Base-by-base conservation (phyloP, 92 coral and sea anemone species). In the Siderastrea radians region DNA sequence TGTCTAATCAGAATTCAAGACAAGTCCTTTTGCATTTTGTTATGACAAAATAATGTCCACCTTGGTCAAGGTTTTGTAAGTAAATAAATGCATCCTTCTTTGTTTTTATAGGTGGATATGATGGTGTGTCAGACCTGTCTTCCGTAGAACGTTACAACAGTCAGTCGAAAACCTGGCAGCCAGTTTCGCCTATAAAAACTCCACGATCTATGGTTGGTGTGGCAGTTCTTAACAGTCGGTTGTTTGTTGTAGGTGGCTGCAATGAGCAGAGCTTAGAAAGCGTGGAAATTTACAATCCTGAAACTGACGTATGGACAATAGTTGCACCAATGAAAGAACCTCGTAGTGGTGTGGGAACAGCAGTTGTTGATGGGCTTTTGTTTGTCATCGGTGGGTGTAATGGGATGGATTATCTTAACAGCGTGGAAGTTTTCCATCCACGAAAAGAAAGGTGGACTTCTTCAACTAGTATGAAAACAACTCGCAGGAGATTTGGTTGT, bases 191-290 rank as follows among this genome's bases (percentile, higher is more conserved):
- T 3, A 60, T 91, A 82, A 91, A 85, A 49, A 89, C 88, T 11
- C 91, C 91, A 5, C 88, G 94, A 13, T 86, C 86, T 82, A 80
- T 89, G 78, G 91, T 63, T 3, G 94, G 94, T n/a, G 82, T 82
- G 55, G 88, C 88, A 49, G 89, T 91, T 59, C 60, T 87, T 11
- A 88, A 87, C 52, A 72, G 82, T 46, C 72, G 15, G 19, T 63
- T 91, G 49, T 91, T 85, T 87, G 91, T 87, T 16, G 79, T 91
- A 16, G 94, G 94, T 87, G 94, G 94, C 55, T 86, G 88, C 74
- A 86, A 86, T 87, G 89, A 72, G 16, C 86, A 87, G 77, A 86
- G 90, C 68, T 88, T 91, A 67, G 86, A 83, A 65, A 83, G 70
- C 17, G 92, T 91, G 51, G 94, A 91, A 64, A 74, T 77, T 3